Base-by-base conservation (phyloP, 2,113 vertebrate genomes). In the Urocitellus parryii region DNA sequence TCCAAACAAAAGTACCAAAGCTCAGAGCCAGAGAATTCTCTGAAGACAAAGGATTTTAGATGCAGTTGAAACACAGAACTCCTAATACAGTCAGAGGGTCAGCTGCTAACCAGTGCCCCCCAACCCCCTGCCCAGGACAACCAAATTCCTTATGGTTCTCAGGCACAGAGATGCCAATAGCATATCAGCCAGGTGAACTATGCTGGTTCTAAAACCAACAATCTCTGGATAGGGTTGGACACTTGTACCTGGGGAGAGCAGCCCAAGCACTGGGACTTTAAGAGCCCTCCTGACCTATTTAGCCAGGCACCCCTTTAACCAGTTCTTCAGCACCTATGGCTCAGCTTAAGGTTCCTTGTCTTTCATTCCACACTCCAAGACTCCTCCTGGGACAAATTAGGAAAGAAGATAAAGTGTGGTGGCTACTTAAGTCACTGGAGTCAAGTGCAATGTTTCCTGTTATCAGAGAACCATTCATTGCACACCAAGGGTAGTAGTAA, bases 41-140 rank as follows among this genome's bases (percentile, higher is more conserved):
- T 78, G 77, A 68, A 96, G 37, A 94, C 93, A 97, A 96, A 94
- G 32, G 11, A 17, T 56, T 97, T 90, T 45, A 87, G 93, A 92
- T 78, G 88, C 56, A 61, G 25, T 13, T 63, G 85, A 92, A 89
- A 91, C 5, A 27, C 73, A 95, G 63, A 96, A 22, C 58, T 20
- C 27, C 17, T 7, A 74, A n/a, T 32, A 42, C 0, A 5, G 77
- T 32, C 51, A 67, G 29, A 37, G 74, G 39, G 48, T 76, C 70
- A 56, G 63, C 70, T 34, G 70, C 42, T 70, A 70, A 24, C 17
- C 2, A 8, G 45, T 0, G 10, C 24, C 24, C 48, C 12, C 11
- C 12, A 51, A 4, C 56, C n/a, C 65, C 17, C n/a, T 29, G 14
- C 51, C 37, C 39, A 12, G n/a, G 18, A 82, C 39, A 90, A 56